Conservation (phyloP, 2,888 invertebrate species). For the Leptinotarsa rubiginosa region DNA sequence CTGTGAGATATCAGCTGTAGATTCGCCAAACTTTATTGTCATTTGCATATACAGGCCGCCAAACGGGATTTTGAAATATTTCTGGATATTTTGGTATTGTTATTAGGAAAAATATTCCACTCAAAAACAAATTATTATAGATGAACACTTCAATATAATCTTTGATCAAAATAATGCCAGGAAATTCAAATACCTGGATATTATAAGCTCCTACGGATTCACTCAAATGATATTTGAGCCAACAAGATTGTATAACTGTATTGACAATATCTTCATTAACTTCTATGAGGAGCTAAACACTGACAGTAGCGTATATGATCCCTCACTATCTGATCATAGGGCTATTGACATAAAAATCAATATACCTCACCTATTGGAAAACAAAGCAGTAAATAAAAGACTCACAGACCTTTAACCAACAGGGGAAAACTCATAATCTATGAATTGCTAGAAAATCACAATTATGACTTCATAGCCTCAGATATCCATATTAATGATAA, state of each 20-base stretch:
- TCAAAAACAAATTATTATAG: no score
- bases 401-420: no score
- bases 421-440: no score
- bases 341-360: conserved; percentile 1
- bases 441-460: no score
- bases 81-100: no score
- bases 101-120: no score
- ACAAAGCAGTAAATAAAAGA: background rate
- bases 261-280: conserved; percentile 6
- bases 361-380: background rate
- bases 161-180: no score
- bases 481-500: no score
- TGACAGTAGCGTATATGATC: background rate
- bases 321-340: conserved; percentile 3
- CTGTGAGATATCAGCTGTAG: conserved; percentile 1
- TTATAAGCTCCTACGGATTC: background rate
- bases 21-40: background rate
- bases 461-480: no score
- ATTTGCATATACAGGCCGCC: no score
- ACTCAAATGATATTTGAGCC: background rate
- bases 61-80: no score
- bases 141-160: no score
- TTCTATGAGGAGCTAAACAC: background rate
- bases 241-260: background rate
- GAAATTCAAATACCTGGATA: background rate